These are phyloP conservation scores for Stramonita haemastoma DNA, from an alignment of 2,888 invertebrate species.

Conservation along the genomic window DNA sequence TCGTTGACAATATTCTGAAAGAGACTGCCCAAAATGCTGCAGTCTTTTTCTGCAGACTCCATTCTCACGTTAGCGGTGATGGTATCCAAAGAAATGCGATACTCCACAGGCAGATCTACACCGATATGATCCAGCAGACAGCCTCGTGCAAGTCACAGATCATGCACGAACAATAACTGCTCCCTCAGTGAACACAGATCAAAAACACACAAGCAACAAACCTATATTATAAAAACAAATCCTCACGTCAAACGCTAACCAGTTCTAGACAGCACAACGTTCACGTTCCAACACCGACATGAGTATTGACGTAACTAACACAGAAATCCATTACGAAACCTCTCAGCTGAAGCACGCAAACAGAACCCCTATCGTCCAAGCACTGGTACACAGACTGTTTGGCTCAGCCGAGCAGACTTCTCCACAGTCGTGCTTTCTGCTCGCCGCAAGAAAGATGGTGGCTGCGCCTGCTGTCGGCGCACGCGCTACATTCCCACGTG, in stretches of 20 bases:
- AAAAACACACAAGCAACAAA: background rate
- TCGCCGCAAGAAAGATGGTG: conserved; percentile 16
- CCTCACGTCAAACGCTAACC: conserved; percentile 3
- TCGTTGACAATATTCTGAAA: conserved; percentile 97
- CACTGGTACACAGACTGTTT: background rate
- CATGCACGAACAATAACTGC: conserved; percentile 27
- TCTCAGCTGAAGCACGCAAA: background rate
- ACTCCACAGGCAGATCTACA: background rate
- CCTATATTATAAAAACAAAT: background rate
- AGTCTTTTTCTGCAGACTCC: conserved; percentile 73
- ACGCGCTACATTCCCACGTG: conserved; percentile 53
- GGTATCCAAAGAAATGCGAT: background rate
- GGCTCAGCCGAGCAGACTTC: background rate
- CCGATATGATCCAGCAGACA: conserved; percentile 1
- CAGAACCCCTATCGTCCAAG: background rate
- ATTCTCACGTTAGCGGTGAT: conserved; percentile 48
- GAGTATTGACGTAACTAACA: conserved; percentile 20
- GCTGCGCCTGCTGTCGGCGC: conserved; percentile 46
- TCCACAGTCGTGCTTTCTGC: conserved; percentile 31
- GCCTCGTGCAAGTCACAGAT: background rate
- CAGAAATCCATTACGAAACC: conserved; percentile 34
- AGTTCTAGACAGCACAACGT: background rate
- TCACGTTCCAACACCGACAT: conserved; percentile 40
- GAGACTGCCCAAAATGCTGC: conserved; percentile 89
- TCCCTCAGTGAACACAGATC: conserved; percentile 42